Conservation (phyloP, 2,113 vertebrate genomes). For the Scortum barcoo region DNA sequence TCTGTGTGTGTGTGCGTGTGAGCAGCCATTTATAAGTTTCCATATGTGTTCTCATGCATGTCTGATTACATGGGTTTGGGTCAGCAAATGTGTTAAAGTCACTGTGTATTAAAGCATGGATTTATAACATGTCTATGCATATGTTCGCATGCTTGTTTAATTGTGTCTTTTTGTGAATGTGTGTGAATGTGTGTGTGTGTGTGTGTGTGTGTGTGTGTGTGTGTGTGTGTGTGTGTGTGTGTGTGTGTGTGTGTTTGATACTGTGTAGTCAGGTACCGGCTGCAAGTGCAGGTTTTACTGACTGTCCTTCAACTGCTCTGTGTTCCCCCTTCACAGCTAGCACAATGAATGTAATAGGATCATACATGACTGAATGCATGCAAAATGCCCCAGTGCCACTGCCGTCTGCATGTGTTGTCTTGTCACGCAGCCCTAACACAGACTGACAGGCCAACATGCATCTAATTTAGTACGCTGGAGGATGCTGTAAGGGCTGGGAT, state of each 20-base stretch:
- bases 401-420: conserved; percentile 53
- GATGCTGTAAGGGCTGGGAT: conserved; percentile 27
- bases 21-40: neutral
- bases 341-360: conserved; percentile 61
- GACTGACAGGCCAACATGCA: conserved; percentile 63
- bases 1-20: neutral
- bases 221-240: neutral
- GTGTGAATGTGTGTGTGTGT: neutral
- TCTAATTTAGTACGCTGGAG: conserved; percentile 36
- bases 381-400: conserved; percentile 33
- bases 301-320: conserved; percentile 43
- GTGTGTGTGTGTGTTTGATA: neutral
- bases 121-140: conserved; percentile 5
- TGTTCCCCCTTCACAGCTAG: neutral
- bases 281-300: conserved; percentile 8
- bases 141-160: conserved; percentile 5
- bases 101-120: neutral
- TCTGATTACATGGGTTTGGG: conserved; percentile 4
- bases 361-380: conserved; percentile 62
- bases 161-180: neutral
- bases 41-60: conserved; percentile 32
- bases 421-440: conserved; percentile 28
- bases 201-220: neutral
- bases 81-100: neutral
- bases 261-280: neutral